phyloP scores from a whole-genome alignment of 2,888 invertebrate species.

The Gasteruption jaculator region DNA sequence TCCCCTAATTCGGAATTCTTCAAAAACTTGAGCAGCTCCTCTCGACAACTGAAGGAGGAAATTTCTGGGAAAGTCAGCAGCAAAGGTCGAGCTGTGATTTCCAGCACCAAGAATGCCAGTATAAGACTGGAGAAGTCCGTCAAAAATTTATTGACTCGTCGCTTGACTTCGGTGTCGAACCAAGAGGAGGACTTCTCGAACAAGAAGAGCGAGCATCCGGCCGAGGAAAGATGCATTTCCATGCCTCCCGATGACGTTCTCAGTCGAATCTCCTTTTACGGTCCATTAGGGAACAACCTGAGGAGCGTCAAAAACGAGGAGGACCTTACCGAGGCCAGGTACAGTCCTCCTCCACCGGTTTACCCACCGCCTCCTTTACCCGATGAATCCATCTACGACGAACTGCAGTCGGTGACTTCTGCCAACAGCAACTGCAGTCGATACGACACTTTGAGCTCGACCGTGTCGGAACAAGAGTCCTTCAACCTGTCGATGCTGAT shows the following conservation, averaged over 20 bases:
- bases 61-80: conserved; percentile 53
- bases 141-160: conserved; percentile 43
- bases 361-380: conserved; percentile 61
- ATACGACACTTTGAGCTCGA: conserved; percentile 48
- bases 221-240: conserved; percentile 54
- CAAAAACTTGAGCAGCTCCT: conserved; percentile 43
- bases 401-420: conserved; percentile 52
- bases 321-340: conserved; percentile 33
- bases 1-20: conserved; percentile 35
- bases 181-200: conserved; percentile 31
- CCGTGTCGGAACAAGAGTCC: conserved; percentile 37
- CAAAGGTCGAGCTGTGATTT: conserved; percentile 61
- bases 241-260: conserved; percentile 60
- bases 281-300: conserved; percentile 51
- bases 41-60: conserved; percentile 55
- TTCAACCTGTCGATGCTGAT: conserved; percentile 37
- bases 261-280: conserved; percentile 63
- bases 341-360: conserved; percentile 56
- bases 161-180: conserved; percentile 35
- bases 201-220: conserved; percentile 25
- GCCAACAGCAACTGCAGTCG: conserved; percentile 42
- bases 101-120: conserved; percentile 60
- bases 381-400: conserved; percentile 57
- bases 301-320: conserved; percentile 39
- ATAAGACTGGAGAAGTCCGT: conserved; percentile 51